Evolutionary conservation across 2,113 vertebrate genomes (phyloP).

Genomic region (Strix aluco): DNA sequence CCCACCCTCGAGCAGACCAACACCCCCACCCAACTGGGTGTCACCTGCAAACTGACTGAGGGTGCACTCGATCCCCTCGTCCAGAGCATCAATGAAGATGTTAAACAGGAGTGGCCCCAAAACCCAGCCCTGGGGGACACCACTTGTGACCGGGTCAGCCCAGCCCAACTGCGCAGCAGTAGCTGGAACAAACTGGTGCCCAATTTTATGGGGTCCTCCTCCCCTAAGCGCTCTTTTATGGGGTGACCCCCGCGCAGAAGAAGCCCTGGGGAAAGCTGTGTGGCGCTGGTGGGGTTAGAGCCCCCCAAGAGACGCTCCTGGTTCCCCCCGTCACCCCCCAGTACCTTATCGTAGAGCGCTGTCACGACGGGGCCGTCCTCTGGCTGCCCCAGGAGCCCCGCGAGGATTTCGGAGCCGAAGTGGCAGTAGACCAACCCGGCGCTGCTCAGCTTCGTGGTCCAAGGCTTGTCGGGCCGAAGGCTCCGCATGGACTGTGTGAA

Average conservation of each 20-base stretch:
- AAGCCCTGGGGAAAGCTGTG: background rate
- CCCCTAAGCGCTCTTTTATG: fast-evolving
- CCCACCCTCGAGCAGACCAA: too few species aligned
- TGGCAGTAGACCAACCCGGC: conserved; percentile 91
- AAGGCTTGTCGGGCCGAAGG: conserved; percentile 85
- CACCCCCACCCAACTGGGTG: too few species aligned
- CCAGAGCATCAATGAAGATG: too few species aligned
- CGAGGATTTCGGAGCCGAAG: conserved; percentile 85
- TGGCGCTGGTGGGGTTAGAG: fast-evolving
- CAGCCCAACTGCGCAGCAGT: background rate
- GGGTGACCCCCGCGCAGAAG: background rate
- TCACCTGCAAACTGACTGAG: too few species aligned
- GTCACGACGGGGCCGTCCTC: conserved; percentile 77
- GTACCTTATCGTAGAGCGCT: conserved; percentile 88
- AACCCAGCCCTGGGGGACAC: too few species aligned
- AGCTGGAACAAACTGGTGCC: background rate
- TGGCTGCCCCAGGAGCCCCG: conserved; percentile 75
- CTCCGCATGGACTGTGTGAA: conserved; percentile 86
- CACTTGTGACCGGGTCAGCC: background rate
- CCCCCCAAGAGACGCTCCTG: background rate
- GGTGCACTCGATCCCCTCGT: too few species aligned
- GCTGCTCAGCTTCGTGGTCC: conserved; percentile 94
- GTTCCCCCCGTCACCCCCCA: background rate
- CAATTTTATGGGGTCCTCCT: background rate
- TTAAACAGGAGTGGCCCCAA: too few species aligned